Percentiles rank a stretch among this genome's conserved stretches.
Conservation (phyloP, 2,888 invertebrate species). For the Meiosimyza platycephala region DNA sequence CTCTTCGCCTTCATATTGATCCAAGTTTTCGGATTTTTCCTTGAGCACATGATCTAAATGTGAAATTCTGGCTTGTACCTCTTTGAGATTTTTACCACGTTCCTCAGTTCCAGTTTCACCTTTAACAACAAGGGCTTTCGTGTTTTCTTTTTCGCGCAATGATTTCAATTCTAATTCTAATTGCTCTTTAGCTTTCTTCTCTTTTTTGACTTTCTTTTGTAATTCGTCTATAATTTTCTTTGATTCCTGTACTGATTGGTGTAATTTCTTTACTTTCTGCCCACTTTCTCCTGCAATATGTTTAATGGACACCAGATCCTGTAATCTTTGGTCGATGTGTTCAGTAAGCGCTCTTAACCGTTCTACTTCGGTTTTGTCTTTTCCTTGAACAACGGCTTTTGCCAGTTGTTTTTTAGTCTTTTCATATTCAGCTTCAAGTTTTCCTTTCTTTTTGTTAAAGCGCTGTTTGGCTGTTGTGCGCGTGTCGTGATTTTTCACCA, state of each 20-base stretch:
- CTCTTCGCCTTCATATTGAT: conserved; percentile 69
- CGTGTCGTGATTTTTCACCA: conserved; percentile 72
- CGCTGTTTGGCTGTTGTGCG: conserved; percentile 71
- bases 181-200: conserved; percentile 77
- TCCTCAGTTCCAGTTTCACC: conserved; percentile 62
- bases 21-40: conserved; percentile 77
- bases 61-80: conserved; percentile 76
- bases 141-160: conserved; percentile 68
- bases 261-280: conserved; percentile 77
- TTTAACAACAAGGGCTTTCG: conserved; percentile 50
- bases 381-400: conserved; percentile 69
- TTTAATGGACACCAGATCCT: conserved; percentile 70
- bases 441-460: conserved; percentile 74
- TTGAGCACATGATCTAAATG: conserved; percentile 77
- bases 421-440: conserved; percentile 72
- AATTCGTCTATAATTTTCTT: conserved; percentile 82
- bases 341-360: conserved; percentile 67
- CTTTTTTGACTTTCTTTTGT: conserved; percentile 78
- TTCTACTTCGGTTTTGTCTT: conserved; percentile 66
- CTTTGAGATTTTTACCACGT: conserved; percentile 72
- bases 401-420: conserved; percentile 71
- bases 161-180: conserved; percentile 75
- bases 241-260: conserved; percentile 78
- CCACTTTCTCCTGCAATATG: conserved; percentile 73
- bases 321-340: conserved; percentile 69